Evolutionary conservation across 2,797 vertebrate genomes (phyloP), one percentile per base, ranked within the genome.

Genomic region (Lacerta bilineata): DNA sequence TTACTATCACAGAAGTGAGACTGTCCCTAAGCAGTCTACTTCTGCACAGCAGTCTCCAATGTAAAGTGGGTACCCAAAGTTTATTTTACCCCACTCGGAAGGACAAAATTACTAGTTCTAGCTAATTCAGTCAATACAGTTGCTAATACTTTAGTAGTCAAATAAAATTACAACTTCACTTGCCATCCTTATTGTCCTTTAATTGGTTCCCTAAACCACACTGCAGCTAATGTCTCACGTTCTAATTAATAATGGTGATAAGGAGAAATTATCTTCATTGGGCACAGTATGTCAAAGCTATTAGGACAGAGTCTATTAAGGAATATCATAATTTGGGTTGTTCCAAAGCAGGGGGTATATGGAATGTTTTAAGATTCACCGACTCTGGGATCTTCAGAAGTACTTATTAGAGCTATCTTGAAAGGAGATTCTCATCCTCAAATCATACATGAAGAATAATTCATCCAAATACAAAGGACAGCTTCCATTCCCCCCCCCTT

Each of bases 361-460:
- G 36, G 20, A 29, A 25, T 10, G 41, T 83, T 46, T 85, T 77
- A 85, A 85, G 27, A 77, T 23, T 55, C 74, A 77, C 33, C 59
- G 66, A 77, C 13, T 43, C 27, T 46, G 10, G 27, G 5, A 25
- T 55, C 36, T 87, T 83, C 72, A 69, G 46, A 78, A 72, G 69
- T 72, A 87, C 55, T 75, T 81, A 81, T 88, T 78, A 69, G 61
- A 71, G 61, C 9, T 83, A 55, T 50, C 61, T 69, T 83, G 41
- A 69, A 83, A 69, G 64, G 80, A 59, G 72, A 68, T 83, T 88
- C 43, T 83, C 61, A 77, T 87, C 59, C 43, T 83, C 25, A 83
- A 68, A 88, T 23, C 61, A 46, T 83, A 20, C 18, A 50, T 76
- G 59, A 23, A 83, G 71, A 77, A 82, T 82, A 87, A 50, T 68